Base-by-base conservation (phyloP, 1,140 invertebrate species). In the Zaprionus inermis region DNA sequence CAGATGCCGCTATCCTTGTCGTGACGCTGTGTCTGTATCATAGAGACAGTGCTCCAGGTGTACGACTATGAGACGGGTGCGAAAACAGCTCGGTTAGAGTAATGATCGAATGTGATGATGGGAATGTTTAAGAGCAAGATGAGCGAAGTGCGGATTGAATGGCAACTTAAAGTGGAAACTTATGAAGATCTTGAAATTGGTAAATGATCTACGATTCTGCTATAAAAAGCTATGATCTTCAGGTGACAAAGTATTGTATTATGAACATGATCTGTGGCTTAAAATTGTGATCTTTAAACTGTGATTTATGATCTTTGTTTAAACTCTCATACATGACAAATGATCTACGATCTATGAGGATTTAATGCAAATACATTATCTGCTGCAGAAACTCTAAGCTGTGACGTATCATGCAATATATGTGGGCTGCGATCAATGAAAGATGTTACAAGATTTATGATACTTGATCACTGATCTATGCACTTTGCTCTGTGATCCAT, bases 11-110 rank as follows among this genome's bases (percentile, higher is more conserved):
- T 79, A 11, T 81, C 73, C 54, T 89, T 78, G 18, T 77, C 72
- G 32, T 92, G 91, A 20, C 81, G 91, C 18, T 89, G 75, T n/a
- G 91, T 91, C 16, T 90, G 76, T 22, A 92, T 67, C 30, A 92
- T 73, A 0, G 80, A 75, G 0, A 91, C 91, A 0, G 90, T 91
- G 68, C 79, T 90, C 91, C 91, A 92, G n/a, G 76, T 79, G n/a
- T 80, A 79, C 0, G 91, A 80, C 91, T 92, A 51, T 11, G 52
- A 51, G 38, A 14, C 0, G 16, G 6, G 41, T 44, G 36, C 2
- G 18, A 7, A 51, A 22, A 16, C 2, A 57, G 12, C 11, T 5
- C 14, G 24, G 44, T 49, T 20, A 22, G 5, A 11, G 10, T 22
- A 49, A 49, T 49, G 44, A 49, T 20, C 18, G 9, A 46, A 38